Conservation (phyloP, 2,797 vertebrate genomes). For the Myiotriccus ornatus region DNA sequence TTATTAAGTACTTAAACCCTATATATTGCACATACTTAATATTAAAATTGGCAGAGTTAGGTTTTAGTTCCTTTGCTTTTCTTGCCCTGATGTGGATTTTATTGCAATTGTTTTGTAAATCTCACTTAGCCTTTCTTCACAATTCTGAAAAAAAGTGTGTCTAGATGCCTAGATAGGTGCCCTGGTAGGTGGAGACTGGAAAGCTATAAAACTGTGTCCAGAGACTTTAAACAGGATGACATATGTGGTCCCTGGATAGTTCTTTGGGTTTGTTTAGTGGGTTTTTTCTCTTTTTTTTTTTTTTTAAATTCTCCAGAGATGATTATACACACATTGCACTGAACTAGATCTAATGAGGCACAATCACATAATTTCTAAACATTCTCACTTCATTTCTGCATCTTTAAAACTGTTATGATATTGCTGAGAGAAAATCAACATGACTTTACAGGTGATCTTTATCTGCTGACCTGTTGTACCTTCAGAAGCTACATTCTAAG, state of each 20-base stretch:
- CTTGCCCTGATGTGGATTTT: neutral
- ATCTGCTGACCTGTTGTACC: constrained; percentile 2
- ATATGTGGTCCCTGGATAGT: neutral
- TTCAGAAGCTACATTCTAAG: neutral
- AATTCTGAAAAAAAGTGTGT: neutral
- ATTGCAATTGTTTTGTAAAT: neutral
- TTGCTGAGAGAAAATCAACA: neutral
- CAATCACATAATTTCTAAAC: neutral
- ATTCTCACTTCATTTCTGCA: neutral
- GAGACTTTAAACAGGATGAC: constrained; percentile 6
- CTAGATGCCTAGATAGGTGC: neutral
- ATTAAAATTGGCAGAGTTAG: neutral
- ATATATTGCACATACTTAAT: neutral
- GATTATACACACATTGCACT: neutral
- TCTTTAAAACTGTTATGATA: neutral
- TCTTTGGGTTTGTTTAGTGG: neutral
- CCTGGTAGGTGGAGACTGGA: neutral
- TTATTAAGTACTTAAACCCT: neutral
- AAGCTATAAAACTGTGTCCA: neutral
- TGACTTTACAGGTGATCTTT: neutral
- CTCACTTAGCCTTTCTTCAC: neutral
- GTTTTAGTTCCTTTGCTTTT: neutral
- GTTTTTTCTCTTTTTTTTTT: neutral
- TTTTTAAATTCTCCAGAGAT: neutral
- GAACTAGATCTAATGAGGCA: constrained; percentile 20